Conservation (phyloP, 2,113 vertebrate genomes). For the Crotalus tigris region DNA sequence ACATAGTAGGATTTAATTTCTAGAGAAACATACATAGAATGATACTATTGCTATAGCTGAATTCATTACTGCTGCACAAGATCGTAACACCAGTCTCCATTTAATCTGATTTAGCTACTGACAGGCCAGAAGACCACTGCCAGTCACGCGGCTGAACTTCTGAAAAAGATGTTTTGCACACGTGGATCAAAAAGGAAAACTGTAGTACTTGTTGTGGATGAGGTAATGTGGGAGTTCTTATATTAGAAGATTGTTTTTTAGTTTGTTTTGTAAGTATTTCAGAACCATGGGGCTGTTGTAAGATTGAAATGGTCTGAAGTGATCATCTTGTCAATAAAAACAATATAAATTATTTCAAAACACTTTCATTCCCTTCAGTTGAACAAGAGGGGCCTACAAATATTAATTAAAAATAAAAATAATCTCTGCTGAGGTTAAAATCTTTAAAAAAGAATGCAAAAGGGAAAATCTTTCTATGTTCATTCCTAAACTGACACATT, state of each 20-base stretch:
- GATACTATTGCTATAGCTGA: background rate
- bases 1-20: background rate
- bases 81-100: background rate
- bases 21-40: background rate
- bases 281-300: background rate
- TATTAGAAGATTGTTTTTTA: background rate
- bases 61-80: background rate
- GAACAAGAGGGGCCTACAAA: background rate
- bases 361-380: background rate
- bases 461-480: background rate
- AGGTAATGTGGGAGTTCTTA: slow-evolving; percentile 71
- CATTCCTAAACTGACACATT: background rate
- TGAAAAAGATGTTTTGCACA: slow-evolving; percentile 82
- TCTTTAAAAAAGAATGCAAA: background rate
- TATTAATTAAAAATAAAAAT: background rate
- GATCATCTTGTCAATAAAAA: slow-evolving; percentile 4
- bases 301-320: background rate
- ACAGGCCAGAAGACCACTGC: slow-evolving; percentile 89
- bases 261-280: background rate
- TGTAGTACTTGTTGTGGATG: slow-evolving; percentile 89
- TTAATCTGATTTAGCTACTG: slow-evolving; percentile 75
- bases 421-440: background rate
- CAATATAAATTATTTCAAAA: background rate
- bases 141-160: slow-evolving; percentile 82
- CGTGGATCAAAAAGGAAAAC: slow-evolving; percentile 79